Evolutionary conservation across 2,888 invertebrate species (phyloP).

Genomic region (Anthrax anthrax): DNA sequence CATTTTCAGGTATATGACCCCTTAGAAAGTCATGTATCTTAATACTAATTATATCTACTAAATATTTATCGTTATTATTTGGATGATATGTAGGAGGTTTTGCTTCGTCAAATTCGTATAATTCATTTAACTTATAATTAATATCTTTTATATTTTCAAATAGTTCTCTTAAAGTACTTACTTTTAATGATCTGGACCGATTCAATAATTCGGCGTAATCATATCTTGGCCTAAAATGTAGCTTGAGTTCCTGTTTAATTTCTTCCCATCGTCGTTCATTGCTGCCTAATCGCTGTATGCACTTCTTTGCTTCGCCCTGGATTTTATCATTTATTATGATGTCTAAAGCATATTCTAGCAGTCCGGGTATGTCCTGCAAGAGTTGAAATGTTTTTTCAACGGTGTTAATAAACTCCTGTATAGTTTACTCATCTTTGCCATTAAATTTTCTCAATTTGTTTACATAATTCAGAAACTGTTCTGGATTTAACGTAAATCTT

Average conservation of each 20-base stretch:
- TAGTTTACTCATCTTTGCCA: neutral
- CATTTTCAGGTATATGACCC: constrained; percentile 4
- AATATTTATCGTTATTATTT: constrained; percentile 2
- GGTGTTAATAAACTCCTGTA: neutral
- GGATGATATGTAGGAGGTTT: constrained; percentile 2
- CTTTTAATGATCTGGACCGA: constrained; percentile 1
- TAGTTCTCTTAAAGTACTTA: constrained; percentile 3
- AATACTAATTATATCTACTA: constrained; percentile 3
- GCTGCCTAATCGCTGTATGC: neutral
- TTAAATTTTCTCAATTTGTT: neutral
- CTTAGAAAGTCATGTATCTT: constrained; percentile 2
- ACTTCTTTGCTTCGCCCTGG: constrained; percentile 2
- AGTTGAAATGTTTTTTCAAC: neutral
- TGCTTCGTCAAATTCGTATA: neutral
- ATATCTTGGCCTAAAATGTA: neutral
- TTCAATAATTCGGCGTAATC: constrained; percentile 1
- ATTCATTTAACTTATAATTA: constrained; percentile 3
- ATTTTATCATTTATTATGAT: neutral
- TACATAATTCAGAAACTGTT: neutral
- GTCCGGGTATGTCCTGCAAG: neutral
- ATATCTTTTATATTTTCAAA: constrained; percentile 1
- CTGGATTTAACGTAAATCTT: neutral
- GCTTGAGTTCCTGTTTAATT: neutral
- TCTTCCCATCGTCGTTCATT: neutral
- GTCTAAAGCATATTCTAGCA: neutral